Evolutionary conservation across 2,797 vertebrate genomes (phyloP).

Genomic region (Hipposideros larvatus): DNA sequence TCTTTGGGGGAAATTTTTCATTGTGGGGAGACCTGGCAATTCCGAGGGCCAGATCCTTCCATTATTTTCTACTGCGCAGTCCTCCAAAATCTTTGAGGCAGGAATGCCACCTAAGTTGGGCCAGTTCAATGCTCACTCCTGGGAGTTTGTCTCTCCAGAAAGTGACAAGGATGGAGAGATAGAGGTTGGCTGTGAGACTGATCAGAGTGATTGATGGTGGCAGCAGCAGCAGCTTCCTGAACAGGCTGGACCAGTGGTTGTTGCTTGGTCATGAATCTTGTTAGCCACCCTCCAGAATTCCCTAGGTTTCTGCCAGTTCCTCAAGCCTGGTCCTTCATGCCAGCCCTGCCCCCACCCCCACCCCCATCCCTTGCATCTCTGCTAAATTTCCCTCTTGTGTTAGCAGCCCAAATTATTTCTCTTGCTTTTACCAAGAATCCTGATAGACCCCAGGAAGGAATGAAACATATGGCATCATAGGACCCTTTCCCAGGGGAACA

Average conservation of each 20-base stretch:
- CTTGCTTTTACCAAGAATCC: slow-evolving; percentile 18
- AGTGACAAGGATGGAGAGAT: neutral
- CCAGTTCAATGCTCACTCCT: neutral
- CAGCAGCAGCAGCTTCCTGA: neutral
- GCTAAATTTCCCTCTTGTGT: slow-evolving; percentile 15
- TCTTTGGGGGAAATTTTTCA: neutral
- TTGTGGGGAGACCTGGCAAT: neutral
- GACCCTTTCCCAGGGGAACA: neutral
- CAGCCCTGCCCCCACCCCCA: neutral
- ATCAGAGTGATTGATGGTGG: neutral
- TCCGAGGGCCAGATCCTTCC: neutral
- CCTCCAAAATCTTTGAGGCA: neutral
- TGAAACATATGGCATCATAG: neutral
- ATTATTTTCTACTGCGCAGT: neutral
- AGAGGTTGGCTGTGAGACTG: neutral
- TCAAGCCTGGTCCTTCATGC: neutral
- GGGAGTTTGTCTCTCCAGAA: neutral
- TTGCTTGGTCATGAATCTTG: neutral
- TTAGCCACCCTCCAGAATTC: neutral
- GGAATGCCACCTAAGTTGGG: neutral
- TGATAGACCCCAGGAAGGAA: neutral
- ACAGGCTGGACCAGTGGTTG: neutral
- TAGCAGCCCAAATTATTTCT: neutral
- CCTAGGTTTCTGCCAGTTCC: neutral
- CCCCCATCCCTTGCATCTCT: neutral